These are phyloP conservation scores for Agrypnus murinus DNA, from an alignment of 2,888 invertebrate genomes.

Conservation along the genomic window DNA sequence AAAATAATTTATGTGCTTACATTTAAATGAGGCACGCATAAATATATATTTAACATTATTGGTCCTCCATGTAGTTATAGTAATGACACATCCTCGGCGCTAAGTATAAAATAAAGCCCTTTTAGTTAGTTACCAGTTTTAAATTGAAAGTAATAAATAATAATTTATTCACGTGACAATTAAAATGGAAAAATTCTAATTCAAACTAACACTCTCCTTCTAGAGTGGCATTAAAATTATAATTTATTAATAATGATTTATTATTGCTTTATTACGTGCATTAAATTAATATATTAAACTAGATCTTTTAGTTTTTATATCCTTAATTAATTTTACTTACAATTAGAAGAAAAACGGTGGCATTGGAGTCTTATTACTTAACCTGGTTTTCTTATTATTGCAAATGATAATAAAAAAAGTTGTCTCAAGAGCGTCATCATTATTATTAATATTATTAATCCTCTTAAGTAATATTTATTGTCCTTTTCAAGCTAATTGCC, in stretches of 20 bases:
- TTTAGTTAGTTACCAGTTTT: no score
- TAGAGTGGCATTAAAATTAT: conserved; percentile 4
- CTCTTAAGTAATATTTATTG: conserved; percentile 5
- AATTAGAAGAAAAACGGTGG: not conserved
- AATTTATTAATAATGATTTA: conserved; percentile 7
- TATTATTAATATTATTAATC: not conserved
- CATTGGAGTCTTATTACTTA: not conserved
- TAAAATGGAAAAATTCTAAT: no score
- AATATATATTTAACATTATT: no score
- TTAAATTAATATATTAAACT: conserved; percentile 11
- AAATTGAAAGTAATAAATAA: no score
- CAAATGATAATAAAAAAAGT: not conserved
- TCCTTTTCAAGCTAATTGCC: not conserved
- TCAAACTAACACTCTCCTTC: no score
- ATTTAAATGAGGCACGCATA: no score
- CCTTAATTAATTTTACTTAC: conserved; percentile 2
- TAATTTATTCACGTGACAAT: no score
- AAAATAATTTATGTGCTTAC: no score
- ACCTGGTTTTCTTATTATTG: conserved; percentile 1
- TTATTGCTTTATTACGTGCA: conserved; percentile 1
- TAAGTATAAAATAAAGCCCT: no score
- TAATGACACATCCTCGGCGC: no score
- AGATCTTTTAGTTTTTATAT: not conserved
- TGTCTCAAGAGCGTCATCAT: not conserved
- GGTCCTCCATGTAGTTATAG: no score